phyloP scores from a whole-genome alignment of 2,113 vertebrate genomes.

The Crotalus helleri region DNA sequence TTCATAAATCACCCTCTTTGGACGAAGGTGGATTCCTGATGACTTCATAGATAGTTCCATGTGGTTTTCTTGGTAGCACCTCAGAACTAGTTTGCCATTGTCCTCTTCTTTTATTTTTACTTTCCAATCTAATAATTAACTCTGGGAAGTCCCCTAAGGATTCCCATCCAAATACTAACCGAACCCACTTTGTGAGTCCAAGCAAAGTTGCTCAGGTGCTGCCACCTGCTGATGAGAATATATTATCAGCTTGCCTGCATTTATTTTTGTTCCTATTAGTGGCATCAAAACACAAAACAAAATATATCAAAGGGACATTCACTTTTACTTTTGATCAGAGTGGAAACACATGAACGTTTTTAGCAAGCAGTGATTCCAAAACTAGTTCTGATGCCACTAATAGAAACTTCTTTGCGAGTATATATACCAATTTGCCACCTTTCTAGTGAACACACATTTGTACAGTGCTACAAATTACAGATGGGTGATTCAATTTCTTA shows the following conservation, averaged over 20 bases:
- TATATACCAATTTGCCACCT: background rate
- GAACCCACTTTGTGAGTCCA: background rate
- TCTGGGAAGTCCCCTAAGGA: background rate
- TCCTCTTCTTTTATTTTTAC: background rate
- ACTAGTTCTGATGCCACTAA: background rate
- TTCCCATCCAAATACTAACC: background rate
- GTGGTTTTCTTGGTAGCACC: background rate
- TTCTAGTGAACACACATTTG: background rate
- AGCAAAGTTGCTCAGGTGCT: background rate
- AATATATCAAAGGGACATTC: background rate
- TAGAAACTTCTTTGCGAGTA: background rate
- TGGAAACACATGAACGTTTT: background rate
- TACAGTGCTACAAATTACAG: background rate
- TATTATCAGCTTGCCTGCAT: background rate
- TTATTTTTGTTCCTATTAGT: background rate
- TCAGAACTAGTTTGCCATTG: background rate
- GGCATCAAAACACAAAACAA: background rate
- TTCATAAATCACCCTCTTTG: background rate
- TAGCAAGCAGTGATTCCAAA: background rate
- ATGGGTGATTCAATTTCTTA: background rate
- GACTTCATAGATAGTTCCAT: background rate
- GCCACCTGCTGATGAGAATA: background rate
- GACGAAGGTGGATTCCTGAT: background rate
- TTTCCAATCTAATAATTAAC: background rate
- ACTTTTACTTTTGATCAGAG: background rate